phyloP scores from a whole-genome alignment of 2,113 vertebrate species.

The Sphyrna mokarran region DNA sequence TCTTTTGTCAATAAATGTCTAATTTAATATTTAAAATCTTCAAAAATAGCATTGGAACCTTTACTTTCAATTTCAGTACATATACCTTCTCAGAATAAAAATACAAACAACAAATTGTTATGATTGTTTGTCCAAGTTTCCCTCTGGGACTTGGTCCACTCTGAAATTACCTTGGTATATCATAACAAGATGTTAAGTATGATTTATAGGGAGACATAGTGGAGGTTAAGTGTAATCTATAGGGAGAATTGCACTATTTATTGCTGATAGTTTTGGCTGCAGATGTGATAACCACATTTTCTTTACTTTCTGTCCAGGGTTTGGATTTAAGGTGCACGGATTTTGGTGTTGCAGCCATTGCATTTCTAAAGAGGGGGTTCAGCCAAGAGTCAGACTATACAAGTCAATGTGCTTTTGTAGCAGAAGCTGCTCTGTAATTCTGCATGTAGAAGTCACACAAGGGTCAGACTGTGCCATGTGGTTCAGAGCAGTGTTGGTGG shows the following conservation, averaged over 20 bases:
- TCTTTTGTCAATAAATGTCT: too few species aligned
- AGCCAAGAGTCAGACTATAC: not conserved
- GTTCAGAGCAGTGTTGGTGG: not conserved
- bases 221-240: not conserved
- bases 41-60: too few species aligned
- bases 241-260: not conserved
- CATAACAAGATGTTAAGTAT: too few species aligned
- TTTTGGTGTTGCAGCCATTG: not conserved
- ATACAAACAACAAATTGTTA: too few species aligned
- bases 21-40: too few species aligned
- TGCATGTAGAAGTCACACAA: not conserved
- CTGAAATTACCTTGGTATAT: too few species aligned
- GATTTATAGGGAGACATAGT: too few species aligned
- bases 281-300: not conserved
- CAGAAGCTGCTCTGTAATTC: not conserved
- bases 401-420: not conserved
- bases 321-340: not conserved
- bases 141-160: too few species aligned
- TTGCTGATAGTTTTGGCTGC: not conserved
- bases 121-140: too few species aligned
- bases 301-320: not conserved
- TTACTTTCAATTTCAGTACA: too few species aligned
- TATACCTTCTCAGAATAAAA: too few species aligned
- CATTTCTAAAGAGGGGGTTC: not conserved
- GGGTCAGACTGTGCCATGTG: not conserved